Evolutionary conservation across 2,113 vertebrate species (phyloP).

Genomic region (Thermophis baileyi): DNA sequence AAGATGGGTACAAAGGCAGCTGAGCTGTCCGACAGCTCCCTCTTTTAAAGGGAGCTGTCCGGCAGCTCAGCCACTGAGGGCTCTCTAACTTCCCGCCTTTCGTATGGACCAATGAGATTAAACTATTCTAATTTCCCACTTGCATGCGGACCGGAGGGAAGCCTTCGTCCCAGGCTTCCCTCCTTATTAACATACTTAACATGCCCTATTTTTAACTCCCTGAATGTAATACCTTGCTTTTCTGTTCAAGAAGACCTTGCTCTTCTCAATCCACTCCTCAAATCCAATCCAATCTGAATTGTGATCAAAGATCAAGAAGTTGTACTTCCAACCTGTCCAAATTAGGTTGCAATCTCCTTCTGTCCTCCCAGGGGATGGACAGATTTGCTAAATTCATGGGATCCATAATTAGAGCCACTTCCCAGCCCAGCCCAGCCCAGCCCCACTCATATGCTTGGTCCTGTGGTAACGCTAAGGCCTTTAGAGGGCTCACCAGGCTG

Average conservation of each 20-base stretch:
- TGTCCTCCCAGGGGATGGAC: not conserved
- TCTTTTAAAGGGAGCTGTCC: no score
- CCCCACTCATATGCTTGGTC: not conserved
- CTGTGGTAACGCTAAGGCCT: not conserved
- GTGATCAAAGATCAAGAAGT: not conserved
- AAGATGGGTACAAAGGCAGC: no score
- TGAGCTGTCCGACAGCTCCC: no score
- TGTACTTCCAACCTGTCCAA: not conserved
- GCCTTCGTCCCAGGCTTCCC: no score
- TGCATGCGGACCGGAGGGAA: no score
- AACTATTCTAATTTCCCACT: no score
- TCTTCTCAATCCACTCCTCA: not conserved
- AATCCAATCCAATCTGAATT: not conserved
- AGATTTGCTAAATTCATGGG: not conserved
- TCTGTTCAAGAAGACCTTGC: not conserved
- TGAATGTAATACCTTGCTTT: not conserved
- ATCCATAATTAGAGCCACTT: not conserved
- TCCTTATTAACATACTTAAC: no score
- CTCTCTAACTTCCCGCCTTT: no score
- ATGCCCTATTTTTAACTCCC: not conserved
- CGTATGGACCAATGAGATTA: no score
- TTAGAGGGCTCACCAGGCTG: not conserved
- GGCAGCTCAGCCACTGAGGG: no score
- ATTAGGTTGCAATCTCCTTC: not conserved
- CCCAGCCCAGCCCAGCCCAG: not conserved